Evolutionary conservation across 2,888 invertebrate species (phyloP), one percentile per base, ranked within the genome.

Genomic region (Oscheius myriophilus): DNA sequence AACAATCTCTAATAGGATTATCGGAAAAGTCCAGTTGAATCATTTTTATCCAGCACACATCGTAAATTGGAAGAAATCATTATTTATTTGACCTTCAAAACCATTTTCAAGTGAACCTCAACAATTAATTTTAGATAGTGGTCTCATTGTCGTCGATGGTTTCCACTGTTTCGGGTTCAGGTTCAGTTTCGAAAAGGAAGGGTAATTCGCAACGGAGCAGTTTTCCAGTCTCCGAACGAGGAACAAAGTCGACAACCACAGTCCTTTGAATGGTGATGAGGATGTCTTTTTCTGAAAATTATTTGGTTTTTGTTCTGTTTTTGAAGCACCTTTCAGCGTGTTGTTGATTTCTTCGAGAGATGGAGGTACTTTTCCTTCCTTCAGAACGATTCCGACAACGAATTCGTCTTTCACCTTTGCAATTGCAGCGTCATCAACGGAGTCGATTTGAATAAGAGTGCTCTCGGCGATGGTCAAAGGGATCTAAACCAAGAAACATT

Each of bases 211-310:
- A 55, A 42, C 74, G 43, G 11, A 71, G 21, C 9, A 76, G 49
- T 21, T 69, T 72, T n/a, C 76, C 76, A 45, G 70, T 71, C 41
- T 76, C 76, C 4, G 72, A 67, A 61, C 73, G 63, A 26, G 76
- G 76, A 62, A 76, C 71, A 46, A 74, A 74, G 52, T 76, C 76
- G 14, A 76, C 55, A 14, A 72, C 18, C 11, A 67, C 26, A 3
- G 72, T 26, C 45, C 68, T 74, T 18, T 54, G 46, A 18, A 76
- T 65, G 6, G 68, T 64, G 14, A 74, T 39, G 14, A 61, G 39
- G 16, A 73, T 59, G 9, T 66, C 21, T 57, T 72, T 49, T 33
- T 68, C 73, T 72, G 53, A 63, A 71, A 68, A 9, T 11, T 6
- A 1, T 39, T 42, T 11, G 11, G 18, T n/a, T 18, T 14, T 18